Evolutionary conservation across 2,113 vertebrate species (phyloP), one percentile per base, ranked within the genome.

Genomic region (Hippocampus mohnikei): DNA sequence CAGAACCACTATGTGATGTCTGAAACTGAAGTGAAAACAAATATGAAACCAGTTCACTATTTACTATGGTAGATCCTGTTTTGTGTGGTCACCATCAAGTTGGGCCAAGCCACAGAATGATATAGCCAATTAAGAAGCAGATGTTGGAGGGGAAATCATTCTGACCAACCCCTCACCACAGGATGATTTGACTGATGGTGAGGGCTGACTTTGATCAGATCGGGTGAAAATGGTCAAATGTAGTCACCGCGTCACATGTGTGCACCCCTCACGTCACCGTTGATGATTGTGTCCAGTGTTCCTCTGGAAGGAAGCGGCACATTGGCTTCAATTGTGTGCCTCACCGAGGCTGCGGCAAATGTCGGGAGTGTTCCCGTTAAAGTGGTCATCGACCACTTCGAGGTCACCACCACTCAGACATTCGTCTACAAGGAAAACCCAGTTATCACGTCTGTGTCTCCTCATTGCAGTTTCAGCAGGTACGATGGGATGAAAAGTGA

Each of bases 381-480:
- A 65, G 84, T 97, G 12, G 29, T 88, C 72, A 92, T 98, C 1
- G 95, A 98, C 2, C 81, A 76, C 7, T 86, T 92, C 25, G 2
- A 74, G 66, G 91, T 95, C 62, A 79, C 1, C 0, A 77, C 89
- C 0, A 70, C 86, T 0, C 80, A 86, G 85, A 81, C 15, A 40
- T 99, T 98, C 74, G 56, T 74, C 60, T 98, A 96, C 81, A 92
- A 74, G 78, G 75, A 91, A 1, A 86, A 96, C 77, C 96, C 96
- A 1, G 8, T 78, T 0, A 82, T 99, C 55, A 78, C 66, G 0
- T 55, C 79, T 29, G 71, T 98, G 5, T 1, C 42, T 20, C 96
- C 97, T 56, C 70, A 37, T 16, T 99, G 97, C 88, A 92, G 94
- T 77, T 95, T 92, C 55, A 82, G 23, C 69, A 89, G 84, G 93